A percentile compares a stretch with the other conserved stretches of the same genome.
Conservation (phyloP, 2,113 vertebrate species). For the Eulemur rufifrons region DNA sequence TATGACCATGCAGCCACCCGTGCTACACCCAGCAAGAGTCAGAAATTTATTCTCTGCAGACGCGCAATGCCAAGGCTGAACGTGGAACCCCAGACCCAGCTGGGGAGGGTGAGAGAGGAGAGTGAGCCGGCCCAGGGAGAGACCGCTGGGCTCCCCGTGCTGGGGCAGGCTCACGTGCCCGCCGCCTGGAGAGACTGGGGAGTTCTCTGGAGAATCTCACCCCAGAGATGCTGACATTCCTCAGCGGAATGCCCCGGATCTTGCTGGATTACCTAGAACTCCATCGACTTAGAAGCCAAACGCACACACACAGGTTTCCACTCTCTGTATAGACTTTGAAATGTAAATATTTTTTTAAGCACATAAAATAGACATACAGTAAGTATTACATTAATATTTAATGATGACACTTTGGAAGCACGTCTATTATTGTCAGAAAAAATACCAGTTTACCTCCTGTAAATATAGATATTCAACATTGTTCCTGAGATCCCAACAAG, state of each 20-base stretch:
- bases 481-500: neutral
- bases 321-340: neutral
- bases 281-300: neutral
- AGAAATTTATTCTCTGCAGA: neutral
- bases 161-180: neutral
- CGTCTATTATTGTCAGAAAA: neutral
- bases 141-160: neutral
- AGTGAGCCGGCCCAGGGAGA: neutral
- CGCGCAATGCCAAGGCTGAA: neutral
- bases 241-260: neutral
- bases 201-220: neutral
- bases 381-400: neutral
- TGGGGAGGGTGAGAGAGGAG: neutral
- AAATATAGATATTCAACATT: neutral
- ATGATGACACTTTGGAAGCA: neutral
- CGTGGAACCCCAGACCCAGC: no score
- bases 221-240: no score
- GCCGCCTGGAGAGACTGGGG: neutral
- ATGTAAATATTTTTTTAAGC: neutral
- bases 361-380: neutral
- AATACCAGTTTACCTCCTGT: neutral
- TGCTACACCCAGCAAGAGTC: accelerated
- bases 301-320: neutral
- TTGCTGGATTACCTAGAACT: neutral
- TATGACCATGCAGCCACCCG: no score